Conservation (phyloP, 2,113 vertebrate species). For the Hyla sarda region DNA sequence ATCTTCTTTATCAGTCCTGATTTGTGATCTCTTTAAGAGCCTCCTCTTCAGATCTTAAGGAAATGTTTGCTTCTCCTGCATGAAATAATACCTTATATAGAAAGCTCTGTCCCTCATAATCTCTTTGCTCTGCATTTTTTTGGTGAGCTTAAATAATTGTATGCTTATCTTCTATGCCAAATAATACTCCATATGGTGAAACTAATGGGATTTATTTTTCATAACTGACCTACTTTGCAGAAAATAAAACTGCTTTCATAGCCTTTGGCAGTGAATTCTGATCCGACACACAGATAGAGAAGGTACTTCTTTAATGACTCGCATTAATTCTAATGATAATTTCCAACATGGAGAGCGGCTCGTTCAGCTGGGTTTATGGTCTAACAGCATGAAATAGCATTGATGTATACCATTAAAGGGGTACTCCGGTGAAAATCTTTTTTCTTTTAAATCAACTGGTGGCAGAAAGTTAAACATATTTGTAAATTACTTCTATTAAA, state of each 20-base stretch:
- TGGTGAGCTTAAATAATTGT: constrained; percentile 49
- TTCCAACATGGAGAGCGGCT: constrained; percentile 50
- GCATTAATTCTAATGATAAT: constrained; percentile 64
- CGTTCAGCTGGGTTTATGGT: constrained; percentile 59
- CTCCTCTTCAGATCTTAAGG: neutral
- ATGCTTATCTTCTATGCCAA: constrained; percentile 55
- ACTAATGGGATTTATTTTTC: constrained; percentile 69
- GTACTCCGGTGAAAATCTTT: too few species aligned
- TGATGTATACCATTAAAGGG: constrained; percentile 55
- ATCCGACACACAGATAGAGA: constrained; percentile 67
- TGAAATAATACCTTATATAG: constrained; percentile 24
- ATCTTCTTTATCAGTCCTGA: neutral
- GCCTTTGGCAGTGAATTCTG: constrained; percentile 66
- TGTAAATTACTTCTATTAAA: too few species aligned
- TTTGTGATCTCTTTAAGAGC: neutral
- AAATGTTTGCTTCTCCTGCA: constrained; percentile 1
- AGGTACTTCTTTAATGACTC: constrained; percentile 64
- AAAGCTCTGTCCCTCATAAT: constrained; percentile 28
- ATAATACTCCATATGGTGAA: constrained; percentile 63
- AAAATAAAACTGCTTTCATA: constrained; percentile 67
- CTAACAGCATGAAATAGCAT: constrained; percentile 56
- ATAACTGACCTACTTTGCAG: constrained; percentile 69
- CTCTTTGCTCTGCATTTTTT: constrained; percentile 39
- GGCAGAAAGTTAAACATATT: too few species aligned
- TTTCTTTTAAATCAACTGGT: too few species aligned